A percentile compares a stretch with the other conserved stretches of the same genome.
phyloP scores from a whole-genome alignment of 2,888 invertebrate species.

The Drymonia ruficornis region DNA sequence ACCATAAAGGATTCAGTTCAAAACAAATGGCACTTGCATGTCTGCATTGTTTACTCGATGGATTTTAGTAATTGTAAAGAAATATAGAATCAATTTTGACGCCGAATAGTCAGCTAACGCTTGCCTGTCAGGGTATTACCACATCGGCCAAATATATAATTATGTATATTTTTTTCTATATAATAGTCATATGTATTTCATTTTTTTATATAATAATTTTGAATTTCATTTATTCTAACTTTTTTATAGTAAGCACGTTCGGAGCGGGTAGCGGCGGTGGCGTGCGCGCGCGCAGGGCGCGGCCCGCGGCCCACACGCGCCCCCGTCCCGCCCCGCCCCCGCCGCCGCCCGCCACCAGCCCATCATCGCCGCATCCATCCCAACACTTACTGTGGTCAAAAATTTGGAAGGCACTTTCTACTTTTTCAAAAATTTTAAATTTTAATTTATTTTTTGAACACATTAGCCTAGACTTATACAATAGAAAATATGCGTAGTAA shows the following conservation, averaged over 20 bases:
- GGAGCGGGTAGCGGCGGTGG: conserved; percentile 41
- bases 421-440: conserved; percentile 85
- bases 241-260: conserved; percentile 78
- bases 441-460: conserved; percentile 88
- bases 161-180: conserved; percentile 82
- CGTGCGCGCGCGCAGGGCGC: conserved; percentile 13
- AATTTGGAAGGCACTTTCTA: conserved; percentile 93
- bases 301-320: too few relatives aligned
- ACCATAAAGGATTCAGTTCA: conserved; percentile 67
- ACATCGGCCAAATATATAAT: conserved; percentile 83
- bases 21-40: conserved; percentile 81
- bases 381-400: conserved; percentile 86
- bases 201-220: conserved; percentile 84
- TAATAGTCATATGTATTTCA: conserved; percentile 84
- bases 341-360: conserved; percentile 50
- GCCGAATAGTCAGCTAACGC: conserved; percentile 77
- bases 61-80: conserved; percentile 58
- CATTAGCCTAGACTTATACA: conserved; percentile 88
- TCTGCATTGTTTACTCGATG: conserved; percentile 74
- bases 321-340: conserved; percentile 37
- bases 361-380: conserved; percentile 83
- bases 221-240: conserved; percentile 82
- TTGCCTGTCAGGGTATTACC: conserved; percentile 93
- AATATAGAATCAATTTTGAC: conserved; percentile 77
- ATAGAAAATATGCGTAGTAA: conserved; percentile 85